Evolutionary conservation across 2,888 invertebrate genomes (phyloP).

Genomic region (Gymnoscelis rufifasciata): DNA sequence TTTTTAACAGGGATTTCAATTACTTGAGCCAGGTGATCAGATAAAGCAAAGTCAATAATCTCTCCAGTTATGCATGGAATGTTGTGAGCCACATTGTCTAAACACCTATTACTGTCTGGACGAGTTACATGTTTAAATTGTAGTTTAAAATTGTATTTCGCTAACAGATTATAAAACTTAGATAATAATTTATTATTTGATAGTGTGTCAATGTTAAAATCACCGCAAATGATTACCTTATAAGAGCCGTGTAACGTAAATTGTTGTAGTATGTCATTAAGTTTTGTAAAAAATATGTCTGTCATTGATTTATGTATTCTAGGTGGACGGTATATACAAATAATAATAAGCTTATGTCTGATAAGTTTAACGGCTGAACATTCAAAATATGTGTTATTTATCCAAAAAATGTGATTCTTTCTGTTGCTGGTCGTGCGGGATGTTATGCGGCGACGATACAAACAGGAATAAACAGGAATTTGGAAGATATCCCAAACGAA

Average conservation of each 20-base stretch:
- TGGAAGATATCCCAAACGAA: too few species aligned
- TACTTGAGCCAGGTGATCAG: too few species aligned
- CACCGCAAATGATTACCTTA: not conserved
- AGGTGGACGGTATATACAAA: not conserved
- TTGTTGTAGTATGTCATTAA: not conserved
- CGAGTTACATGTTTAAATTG: not conserved
- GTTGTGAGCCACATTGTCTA: too few species aligned
- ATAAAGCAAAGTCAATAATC: too few species aligned
- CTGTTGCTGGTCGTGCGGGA: too few species aligned
- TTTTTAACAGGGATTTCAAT: too few species aligned
- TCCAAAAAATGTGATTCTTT: too few species aligned
- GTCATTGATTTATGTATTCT: not conserved
- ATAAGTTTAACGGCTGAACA: not conserved
- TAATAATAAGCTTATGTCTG: not conserved
- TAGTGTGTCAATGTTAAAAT: not conserved
- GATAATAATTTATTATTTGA: not conserved
- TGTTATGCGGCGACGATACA: too few species aligned
- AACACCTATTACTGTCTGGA: not conserved
- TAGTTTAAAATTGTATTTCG: not conserved
- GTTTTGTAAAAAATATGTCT: not conserved
- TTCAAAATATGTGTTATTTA: too few species aligned
- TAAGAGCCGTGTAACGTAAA: not conserved
- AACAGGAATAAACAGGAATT: too few species aligned
- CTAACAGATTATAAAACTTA: not conserved
- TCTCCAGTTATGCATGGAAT: too few species aligned